Percentiles rank a stretch among this genome's conserved stretches.
phyloP scores from a whole-genome alignment of 2,113 vertebrate species.

The Addax nasomaculatus region DNA sequence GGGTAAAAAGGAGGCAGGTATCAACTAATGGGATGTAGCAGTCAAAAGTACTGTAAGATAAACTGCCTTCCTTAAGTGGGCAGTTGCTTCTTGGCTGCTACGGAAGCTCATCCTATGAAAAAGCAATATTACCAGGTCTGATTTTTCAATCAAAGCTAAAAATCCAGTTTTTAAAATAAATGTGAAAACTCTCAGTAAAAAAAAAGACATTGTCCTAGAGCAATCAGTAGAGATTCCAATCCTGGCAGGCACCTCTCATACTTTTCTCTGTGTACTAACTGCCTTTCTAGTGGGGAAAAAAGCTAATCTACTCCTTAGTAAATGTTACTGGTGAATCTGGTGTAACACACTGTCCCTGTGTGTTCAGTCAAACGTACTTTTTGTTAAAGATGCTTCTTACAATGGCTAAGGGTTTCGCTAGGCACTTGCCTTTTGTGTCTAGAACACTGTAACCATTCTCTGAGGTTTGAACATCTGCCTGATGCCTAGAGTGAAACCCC shows the following conservation, averaged over 20 bases:
- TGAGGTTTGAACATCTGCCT: slow-evolving; percentile 24
- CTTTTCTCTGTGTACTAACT: neutral
- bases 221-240: neutral
- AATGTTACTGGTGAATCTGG: neutral
- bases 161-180: neutral
- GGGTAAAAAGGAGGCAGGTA: neutral
- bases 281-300: neutral
- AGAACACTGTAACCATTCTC: slow-evolving; percentile 30
- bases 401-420: neutral
- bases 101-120: neutral
- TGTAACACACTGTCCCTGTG: neutral
- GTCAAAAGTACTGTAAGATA: neutral
- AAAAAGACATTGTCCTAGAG: neutral
- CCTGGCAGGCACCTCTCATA: neutral
- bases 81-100: neutral
- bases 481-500: neutral
- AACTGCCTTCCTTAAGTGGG: neutral
- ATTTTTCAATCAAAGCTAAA: neutral
- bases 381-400: neutral
- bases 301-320: neutral
- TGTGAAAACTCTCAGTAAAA: neutral
- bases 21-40: neutral
- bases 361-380: neutral
- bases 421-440: slow-evolving; percentile 21
- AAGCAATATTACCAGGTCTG: neutral